Evolutionary conservation across 53 echinoderm and acorn worm species (phyloP).

Genomic region (Antedon mediterranea): DNA sequence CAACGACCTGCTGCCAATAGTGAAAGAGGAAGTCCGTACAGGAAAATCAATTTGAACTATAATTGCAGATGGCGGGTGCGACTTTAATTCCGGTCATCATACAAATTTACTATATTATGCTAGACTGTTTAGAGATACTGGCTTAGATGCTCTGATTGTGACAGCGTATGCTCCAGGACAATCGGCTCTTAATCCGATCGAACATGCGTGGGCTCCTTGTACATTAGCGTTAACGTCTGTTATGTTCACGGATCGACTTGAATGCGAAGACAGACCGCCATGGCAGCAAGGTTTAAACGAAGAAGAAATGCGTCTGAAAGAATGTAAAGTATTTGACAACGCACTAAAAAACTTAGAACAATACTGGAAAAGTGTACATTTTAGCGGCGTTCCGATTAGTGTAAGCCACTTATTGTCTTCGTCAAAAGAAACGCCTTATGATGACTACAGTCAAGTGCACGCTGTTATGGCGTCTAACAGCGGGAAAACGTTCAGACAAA

Average conservation of each 20-base stretch:
- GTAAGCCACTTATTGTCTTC: background rate
- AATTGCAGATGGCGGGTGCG: slow-evolving; percentile 19
- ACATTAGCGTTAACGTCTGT: slow-evolving; percentile 3
- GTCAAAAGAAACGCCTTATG: background rate
- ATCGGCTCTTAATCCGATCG: slow-evolving; percentile 30
- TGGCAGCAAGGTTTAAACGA: background rate
- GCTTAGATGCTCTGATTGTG: slow-evolving; percentile 23
- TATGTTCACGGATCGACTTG: background rate
- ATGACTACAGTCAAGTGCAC: slow-evolving; percentile 7
- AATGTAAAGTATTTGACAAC: slow-evolving; percentile 20
- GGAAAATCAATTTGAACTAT: slow-evolving; percentile 5
- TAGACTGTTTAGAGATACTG: slow-evolving; percentile 14
- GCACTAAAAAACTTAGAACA: slow-evolving; percentile 9
- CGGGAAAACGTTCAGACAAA: background rate
- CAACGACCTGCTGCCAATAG: slow-evolving; percentile 24
- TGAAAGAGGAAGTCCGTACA: slow-evolving; percentile 4
- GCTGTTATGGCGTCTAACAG: slow-evolving; percentile 2
- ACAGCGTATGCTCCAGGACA: slow-evolving; percentile 34
- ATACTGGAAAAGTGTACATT: slow-evolving; percentile 12
- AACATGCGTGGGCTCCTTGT: slow-evolving; percentile 29
- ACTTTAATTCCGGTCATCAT: slow-evolving; percentile 25
- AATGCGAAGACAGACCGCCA: slow-evolving; percentile 17
- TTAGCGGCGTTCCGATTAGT: background rate
- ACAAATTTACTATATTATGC: slow-evolving; percentile 16
- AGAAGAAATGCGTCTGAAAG: slow-evolving; percentile 15